These are phyloP conservation scores for Standfussiana lucernea DNA, from an alignment of 2,888 invertebrate genomes.

Conservation along the genomic window DNA sequence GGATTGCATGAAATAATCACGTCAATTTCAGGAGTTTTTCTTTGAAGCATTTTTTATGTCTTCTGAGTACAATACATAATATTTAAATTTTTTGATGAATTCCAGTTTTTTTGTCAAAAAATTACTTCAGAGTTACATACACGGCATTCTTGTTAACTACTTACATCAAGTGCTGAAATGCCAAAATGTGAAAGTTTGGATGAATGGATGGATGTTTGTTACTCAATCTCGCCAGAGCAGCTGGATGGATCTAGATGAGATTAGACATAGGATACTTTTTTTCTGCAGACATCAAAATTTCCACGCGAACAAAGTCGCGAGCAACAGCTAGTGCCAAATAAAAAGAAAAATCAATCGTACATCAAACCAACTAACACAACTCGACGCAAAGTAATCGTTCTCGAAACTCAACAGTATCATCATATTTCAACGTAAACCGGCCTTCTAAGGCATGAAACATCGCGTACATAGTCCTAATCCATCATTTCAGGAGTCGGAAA, in stretches of 20 bases:
- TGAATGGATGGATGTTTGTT: too few species aligned
- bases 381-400: slow-evolving; percentile 34
- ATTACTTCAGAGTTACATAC: not conserved
- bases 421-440: slow-evolving; percentile 57
- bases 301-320: too few species aligned
- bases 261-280: too few species aligned
- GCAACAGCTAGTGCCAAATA: not conserved
- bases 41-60: not conserved
- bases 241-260: too few species aligned
- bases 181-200: not conserved
- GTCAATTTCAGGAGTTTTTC: not conserved
- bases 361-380: not conserved
- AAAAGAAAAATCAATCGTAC: not conserved
- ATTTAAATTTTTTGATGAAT: not conserved
- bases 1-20: not conserved
- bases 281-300: too few species aligned
- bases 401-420: slow-evolving; percentile 51
- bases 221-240: too few species aligned
- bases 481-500: slow-evolving; percentile 76
- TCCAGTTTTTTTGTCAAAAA: not conserved
- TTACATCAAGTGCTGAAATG: not conserved
- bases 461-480: slow-evolving; percentile 62
- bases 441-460: slow-evolving; percentile 59
- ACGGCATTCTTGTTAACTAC: not conserved
- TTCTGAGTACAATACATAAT: not conserved